Percentiles rank a stretch among this genome's conserved stretches.
Evolutionary conservation across 2,113 vertebrate genomes (phyloP).

Genomic region (Chaenogobius annularis): DNA sequence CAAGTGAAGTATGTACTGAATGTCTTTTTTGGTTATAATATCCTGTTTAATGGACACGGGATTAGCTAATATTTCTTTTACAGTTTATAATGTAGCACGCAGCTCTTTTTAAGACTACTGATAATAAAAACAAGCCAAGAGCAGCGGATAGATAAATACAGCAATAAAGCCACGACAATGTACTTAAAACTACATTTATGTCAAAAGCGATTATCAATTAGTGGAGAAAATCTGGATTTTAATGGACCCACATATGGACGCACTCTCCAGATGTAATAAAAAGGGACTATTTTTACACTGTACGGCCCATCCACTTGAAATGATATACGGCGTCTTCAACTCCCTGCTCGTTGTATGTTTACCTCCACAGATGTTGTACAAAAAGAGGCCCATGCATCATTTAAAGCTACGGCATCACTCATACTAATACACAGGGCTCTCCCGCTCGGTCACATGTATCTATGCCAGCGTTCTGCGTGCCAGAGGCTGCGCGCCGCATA

Average conservation of each 20-base stretch:
- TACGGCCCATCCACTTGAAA: constrained; percentile 3
- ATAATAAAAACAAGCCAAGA: not conserved
- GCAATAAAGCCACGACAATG: constrained; percentile 34
- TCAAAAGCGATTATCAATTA: constrained; percentile 40
- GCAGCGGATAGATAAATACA: not conserved
- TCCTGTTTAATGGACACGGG: too few relatives aligned
- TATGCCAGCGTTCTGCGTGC: constrained; percentile 42
- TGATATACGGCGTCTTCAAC: constrained; percentile 4
- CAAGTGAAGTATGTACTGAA: too few relatives aligned
- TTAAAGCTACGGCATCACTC: constrained; percentile 11
- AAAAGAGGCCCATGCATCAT: constrained; percentile 7
- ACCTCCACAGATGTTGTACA: constrained; percentile 5
- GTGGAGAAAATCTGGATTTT: not conserved
- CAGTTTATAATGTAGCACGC: not conserved
- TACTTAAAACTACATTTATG: constrained; percentile 37
- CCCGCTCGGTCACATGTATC: constrained; percentile 24
- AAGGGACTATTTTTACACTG: not conserved
- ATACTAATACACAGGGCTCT: not conserved
- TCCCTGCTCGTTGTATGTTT: not conserved
- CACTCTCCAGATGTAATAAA: constrained; percentile 3
- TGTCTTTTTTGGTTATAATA: too few relatives aligned
- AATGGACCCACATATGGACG: not conserved
- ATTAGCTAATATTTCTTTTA: too few relatives aligned
- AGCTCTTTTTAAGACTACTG: not conserved
- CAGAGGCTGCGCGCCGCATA: constrained; percentile 65